phyloP scores from a whole-genome alignment of 2,888 invertebrate genomes.

The Hypena proboscidalis region DNA sequence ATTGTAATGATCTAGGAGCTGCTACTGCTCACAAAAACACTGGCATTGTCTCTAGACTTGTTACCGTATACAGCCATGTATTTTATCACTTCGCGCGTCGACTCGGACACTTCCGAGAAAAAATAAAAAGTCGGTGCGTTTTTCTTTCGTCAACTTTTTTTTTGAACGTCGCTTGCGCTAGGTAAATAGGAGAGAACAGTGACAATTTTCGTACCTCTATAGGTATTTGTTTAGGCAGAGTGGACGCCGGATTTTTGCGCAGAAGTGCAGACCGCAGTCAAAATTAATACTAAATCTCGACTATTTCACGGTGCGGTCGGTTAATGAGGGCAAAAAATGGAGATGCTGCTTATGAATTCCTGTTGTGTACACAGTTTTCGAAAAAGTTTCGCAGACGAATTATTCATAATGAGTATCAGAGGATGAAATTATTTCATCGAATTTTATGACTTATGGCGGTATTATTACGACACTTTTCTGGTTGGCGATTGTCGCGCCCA shows the following conservation, averaged over 20 bases:
- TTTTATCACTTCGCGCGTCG: slow-evolving; percentile 72
- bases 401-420: slow-evolving; percentile 75
- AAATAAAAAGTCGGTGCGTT: slow-evolving; percentile 43
- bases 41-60: slow-evolving; percentile 75
- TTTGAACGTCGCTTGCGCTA: slow-evolving; percentile 35
- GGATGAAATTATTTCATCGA: slow-evolving; percentile 56
- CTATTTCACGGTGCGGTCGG: slow-evolving; percentile 52
- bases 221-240: slow-evolving; percentile 46
- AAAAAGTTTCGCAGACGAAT: slow-evolving; percentile 74
- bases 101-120: slow-evolving; percentile 63
- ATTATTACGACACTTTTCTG: slow-evolving; percentile 70
- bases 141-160: slow-evolving; percentile 36
- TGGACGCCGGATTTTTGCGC: no score
- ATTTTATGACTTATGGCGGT: slow-evolving; percentile 71
- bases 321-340: slow-evolving; percentile 61
- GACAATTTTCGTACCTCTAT: slow-evolving; percentile 47
- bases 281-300: slow-evolving; percentile 50
- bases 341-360: slow-evolving; percentile 71
- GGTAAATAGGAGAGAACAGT: slow-evolving; percentile 45
- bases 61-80: slow-evolving; percentile 60
- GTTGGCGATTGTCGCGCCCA: slow-evolving; percentile 62
- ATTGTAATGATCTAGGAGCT: slow-evolving; percentile 81
- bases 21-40: slow-evolving; percentile 72
- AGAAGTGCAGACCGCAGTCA: no score
- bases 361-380: slow-evolving; percentile 75